A percentile compares a stretch with the other conserved stretches of the same genome.
Conservation (phyloP, 2,113 vertebrate genomes). For the Oreotrochilus melanogaster region DNA sequence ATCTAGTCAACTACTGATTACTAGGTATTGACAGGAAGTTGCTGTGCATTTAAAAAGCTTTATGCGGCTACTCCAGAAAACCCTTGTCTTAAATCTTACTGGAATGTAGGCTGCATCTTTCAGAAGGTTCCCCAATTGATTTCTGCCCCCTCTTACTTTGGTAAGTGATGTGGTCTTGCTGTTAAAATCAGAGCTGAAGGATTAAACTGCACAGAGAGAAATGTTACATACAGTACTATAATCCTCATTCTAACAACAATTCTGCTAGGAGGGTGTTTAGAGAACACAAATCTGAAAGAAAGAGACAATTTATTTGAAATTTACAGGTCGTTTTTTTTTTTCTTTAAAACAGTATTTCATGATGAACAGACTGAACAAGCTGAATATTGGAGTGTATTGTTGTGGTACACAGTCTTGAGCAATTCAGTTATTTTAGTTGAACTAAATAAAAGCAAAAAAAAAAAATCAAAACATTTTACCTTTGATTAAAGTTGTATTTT, state of each 20-base stretch:
- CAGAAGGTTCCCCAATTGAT: not conserved
- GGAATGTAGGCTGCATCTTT: not conserved
- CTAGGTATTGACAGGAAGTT: not conserved
- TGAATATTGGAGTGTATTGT: not conserved
- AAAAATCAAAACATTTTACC: not conserved
- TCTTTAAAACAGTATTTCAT: not conserved
- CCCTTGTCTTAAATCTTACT: fast-evolving
- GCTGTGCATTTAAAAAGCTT: not conserved
- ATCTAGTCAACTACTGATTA: not conserved
- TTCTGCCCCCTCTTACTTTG: not conserved
- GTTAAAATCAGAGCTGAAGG: not conserved
- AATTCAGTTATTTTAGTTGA: not conserved
- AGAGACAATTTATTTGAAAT: not conserved
- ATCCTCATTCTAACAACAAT: not conserved
- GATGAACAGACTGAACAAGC: not conserved
- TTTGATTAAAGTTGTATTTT: not conserved
- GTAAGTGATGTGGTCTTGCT: not conserved
- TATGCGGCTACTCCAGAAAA: not conserved
- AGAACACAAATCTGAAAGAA: not conserved
- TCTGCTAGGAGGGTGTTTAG: not conserved
- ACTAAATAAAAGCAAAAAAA: not conserved
- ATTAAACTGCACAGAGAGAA: not conserved
- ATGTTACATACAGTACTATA: fast-evolving
- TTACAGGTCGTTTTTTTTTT: no score
- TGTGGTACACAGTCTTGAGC: not conserved